Evolutionary conservation across 2,888 invertebrate species (phyloP), one percentile per base, ranked within the genome.

Genomic region (Hydriomena furcata): DNA sequence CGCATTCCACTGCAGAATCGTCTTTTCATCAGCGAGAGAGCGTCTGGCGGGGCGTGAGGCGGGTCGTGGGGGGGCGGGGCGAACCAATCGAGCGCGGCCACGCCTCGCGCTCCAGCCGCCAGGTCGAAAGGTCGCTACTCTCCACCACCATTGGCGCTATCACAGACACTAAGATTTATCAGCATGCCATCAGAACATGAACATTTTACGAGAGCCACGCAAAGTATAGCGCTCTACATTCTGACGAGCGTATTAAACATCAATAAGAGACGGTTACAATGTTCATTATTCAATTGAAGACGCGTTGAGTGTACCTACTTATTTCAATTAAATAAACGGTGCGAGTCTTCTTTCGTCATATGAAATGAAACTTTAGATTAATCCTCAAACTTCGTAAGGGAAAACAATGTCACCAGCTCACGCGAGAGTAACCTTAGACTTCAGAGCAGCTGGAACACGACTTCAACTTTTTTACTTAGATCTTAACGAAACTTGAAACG

Each of bases 41-140:
- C 65, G 70, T 61, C 66, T 67, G 72, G 71, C 2, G 73, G 72
- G 78, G 76, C 72, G 77, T 63, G 71, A 68, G 70, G 79, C 68
- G 73, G 68, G 46, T 47, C 68, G 72, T 65, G 71, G 67, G 71
- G n/a, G 76, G 78, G 78, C 80, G 82, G 80, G 77, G 73, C 78
- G 79, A 73, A 68, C 87, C 88, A 83, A 82, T 86, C 80, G 80
- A 69, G 79, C 77, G 82, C 77, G 79, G 84, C 87, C 86, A 85
- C 90, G 88, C 89, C 90, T 74, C 80, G 74, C 76, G 76, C 78
- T 71, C 76, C 71, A 70, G 47, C 53, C 76, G 73, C 76, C 79
- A 75, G 89, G 87, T 86, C 84, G 87, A 79, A 82, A 84, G 84
- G 82, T 84, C 83, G 81, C 71, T 73, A 63, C 68, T 68, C 62